These are phyloP conservation scores for Clostera curtula DNA, from an alignment of 2,888 invertebrate species.

Conservation along the genomic window DNA sequence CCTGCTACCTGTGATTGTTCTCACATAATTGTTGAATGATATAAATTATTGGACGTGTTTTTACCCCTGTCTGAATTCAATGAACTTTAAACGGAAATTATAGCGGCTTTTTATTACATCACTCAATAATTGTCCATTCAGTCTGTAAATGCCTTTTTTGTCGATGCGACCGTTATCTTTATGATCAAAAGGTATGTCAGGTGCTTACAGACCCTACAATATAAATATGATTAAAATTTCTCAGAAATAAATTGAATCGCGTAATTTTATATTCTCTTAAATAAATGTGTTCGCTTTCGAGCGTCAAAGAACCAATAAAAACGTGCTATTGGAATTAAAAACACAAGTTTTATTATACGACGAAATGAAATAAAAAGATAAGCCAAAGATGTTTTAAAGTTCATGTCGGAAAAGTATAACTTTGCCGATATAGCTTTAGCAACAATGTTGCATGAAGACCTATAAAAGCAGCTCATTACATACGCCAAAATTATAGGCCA, in stretches of 20 bases:
- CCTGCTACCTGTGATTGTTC: conserved; percentile 19
- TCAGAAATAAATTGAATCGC: too few species aligned
- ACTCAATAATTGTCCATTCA: conserved; percentile 17
- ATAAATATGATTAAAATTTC: too few species aligned
- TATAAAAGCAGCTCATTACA: conserved; percentile 12
- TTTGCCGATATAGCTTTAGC: background rate
- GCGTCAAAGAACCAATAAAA: too few species aligned
- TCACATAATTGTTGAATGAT: conserved; percentile 20
- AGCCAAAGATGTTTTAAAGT: background rate
- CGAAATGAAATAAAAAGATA: too few species aligned
- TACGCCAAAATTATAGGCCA: conserved; percentile 7
- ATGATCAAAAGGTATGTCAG: background rate
- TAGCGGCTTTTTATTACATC: conserved; percentile 11
- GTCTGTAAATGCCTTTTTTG: conserved; percentile 6
- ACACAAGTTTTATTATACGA: too few species aligned
- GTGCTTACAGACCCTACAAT: background rate
- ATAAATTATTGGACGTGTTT: conserved; percentile 20
- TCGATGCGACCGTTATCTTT: conserved; percentile 11
- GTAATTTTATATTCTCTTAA: too few species aligned
- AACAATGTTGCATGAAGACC: background rate
- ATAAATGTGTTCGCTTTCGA: too few species aligned
- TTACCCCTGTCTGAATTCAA: conserved; percentile 19
- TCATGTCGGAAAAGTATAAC: background rate
- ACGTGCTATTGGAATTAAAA: too few species aligned
- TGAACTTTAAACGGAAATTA: conserved; percentile 16